phyloP scores from a whole-genome alignment of 53 echinoderm and acorn worm genomes.

The Luidia sarsii region DNA sequence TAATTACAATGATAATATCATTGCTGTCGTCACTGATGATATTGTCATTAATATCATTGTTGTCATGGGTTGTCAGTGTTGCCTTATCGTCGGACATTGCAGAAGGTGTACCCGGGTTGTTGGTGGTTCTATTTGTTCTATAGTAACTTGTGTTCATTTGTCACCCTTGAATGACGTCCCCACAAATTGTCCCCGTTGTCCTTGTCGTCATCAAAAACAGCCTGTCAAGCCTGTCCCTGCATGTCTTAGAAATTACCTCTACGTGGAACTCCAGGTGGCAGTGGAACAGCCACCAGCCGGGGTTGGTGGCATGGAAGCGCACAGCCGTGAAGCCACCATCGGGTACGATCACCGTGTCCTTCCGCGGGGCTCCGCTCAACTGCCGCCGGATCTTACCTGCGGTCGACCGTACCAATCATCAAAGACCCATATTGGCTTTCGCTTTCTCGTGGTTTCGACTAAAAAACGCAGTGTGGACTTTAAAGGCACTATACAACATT shows the following conservation, averaged over 20 bases:
- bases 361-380: slow-evolving; percentile 38
- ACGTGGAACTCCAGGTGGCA: slow-evolving; percentile 70
- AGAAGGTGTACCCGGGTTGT: background rate
- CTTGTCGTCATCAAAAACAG: background rate
- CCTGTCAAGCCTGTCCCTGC: background rate
- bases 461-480: background rate
- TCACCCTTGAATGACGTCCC: background rate
- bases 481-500: too few species aligned
- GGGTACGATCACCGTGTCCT: slow-evolving; percentile 68
- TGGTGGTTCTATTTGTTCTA: background rate
- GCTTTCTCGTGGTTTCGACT: too few species aligned
- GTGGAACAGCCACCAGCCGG: slow-evolving; percentile 72
- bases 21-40: too few species aligned
- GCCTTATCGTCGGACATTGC: background rate
- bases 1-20: too few species aligned
- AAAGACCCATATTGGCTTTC: too few species aligned
- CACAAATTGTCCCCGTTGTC: background rate
- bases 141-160: background rate
- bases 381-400: slow-evolving; percentile 61
- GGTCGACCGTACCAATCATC: too few species aligned
- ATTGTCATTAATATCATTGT: too few species aligned
- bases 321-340: slow-evolving; percentile 53
- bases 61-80: background rate
- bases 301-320: slow-evolving; percentile 62
- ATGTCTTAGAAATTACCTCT: slow-evolving; percentile 34